Percentiles rank a stretch among this genome's conserved stretches.
phyloP scores from a whole-genome alignment of 2,113 vertebrate genomes.

The Lynx canadensis region DNA sequence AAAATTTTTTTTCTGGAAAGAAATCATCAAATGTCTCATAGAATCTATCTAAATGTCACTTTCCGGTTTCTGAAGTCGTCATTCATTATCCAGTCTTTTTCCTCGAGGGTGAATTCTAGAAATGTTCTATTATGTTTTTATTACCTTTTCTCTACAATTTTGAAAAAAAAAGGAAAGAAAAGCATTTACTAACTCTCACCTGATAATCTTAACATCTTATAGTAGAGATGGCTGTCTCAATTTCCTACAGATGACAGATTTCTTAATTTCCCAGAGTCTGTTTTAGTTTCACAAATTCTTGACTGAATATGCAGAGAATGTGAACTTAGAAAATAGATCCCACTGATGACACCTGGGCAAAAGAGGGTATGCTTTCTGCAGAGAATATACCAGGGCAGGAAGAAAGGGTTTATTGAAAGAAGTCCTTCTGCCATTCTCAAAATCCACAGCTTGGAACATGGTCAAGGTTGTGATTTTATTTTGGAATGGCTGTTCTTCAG shows the following conservation, averaged over 20 bases:
- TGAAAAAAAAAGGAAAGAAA: background rate
- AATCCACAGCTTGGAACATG: background rate
- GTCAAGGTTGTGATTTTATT: background rate
- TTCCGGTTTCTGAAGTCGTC: background rate
- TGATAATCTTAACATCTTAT: background rate
- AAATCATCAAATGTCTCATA: background rate
- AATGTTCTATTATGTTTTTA: constrained; percentile 7
- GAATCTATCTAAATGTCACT: background rate
- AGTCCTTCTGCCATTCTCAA: background rate
- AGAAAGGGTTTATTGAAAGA: background rate
- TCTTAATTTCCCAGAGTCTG: constrained; percentile 7
- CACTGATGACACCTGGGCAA: background rate
- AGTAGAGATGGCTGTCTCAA: background rate
- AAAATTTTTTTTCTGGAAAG: background rate
- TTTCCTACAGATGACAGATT: constrained; percentile 19
- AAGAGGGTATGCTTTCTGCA: background rate
- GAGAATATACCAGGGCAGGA: background rate
- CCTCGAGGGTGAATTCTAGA: background rate
- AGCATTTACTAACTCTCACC: background rate
- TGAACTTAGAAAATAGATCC: background rate
- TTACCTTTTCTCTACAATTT: background rate
- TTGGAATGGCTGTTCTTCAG: background rate
- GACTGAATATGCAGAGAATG: background rate
- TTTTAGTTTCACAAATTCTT: constrained; percentile 25
- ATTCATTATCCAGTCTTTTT: background rate